Conservation (phyloP, 2,113 vertebrate genomes). For the Melanerpes formicivorus region DNA sequence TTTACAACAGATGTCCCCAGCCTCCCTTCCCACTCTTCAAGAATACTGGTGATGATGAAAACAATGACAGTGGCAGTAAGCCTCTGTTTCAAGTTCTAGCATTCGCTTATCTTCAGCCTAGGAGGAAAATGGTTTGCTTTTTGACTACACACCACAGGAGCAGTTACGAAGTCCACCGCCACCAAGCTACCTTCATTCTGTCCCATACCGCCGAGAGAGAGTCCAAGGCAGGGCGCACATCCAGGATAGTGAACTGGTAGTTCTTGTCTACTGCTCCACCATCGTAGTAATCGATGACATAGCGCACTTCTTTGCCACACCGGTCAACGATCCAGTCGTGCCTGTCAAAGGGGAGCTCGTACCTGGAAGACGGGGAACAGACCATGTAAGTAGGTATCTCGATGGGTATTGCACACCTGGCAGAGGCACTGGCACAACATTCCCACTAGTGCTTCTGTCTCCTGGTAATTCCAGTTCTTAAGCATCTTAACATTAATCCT, state of each 20-base stretch:
- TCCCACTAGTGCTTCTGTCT: not conserved
- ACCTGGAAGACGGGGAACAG: slow-evolving; percentile 70
- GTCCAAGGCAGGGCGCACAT: slow-evolving; percentile 92
- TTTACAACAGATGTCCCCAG: not conserved
- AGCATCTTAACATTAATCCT: not conserved
- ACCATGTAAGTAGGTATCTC: fast-evolving
- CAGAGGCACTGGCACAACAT: not conserved
- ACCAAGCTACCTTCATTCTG: slow-evolving; percentile 94
- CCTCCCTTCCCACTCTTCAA: not conserved
- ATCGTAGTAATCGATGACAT: slow-evolving; percentile 96
- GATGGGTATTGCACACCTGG: not conserved
- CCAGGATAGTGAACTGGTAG: slow-evolving; percentile 92
- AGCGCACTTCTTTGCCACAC: slow-evolving; percentile 92
- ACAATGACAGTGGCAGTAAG: not conserved
- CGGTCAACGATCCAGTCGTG: slow-evolving; percentile 96
- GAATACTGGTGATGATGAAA: not conserved
- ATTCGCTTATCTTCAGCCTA: not conserved
- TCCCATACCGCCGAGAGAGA: slow-evolving; percentile 91
- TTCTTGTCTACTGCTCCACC: slow-evolving; percentile 84
- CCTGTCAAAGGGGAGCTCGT: slow-evolving; percentile 93
- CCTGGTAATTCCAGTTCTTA: not conserved
- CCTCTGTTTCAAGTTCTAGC: not conserved
- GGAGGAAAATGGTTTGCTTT: not conserved
- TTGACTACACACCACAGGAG: not conserved
- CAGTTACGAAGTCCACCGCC: slow-evolving; percentile 91